Base-by-base conservation (phyloP, 1,140 invertebrate species). In the Temnothorax nylanderi region DNA sequence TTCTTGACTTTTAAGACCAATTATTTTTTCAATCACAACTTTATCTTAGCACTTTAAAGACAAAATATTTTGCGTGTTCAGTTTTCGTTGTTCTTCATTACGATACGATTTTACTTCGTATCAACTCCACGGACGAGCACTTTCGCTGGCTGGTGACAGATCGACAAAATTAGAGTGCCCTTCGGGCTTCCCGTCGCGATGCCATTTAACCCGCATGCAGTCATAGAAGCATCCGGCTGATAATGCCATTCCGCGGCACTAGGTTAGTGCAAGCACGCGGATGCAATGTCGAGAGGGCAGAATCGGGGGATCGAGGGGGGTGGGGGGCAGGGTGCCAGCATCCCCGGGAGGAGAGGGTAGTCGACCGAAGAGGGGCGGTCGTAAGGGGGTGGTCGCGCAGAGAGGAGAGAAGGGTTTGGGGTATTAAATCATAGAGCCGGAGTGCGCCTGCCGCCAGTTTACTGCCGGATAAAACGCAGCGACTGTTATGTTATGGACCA, bases 401-500 rank as follows among this genome's bases (percentile, higher is more conserved):
- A 75, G 60, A 76, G 65, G 85, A 74, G 87, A 74, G 88, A 90
- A 94, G 93, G 93, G 93, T 91, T 92, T 88, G 93, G 91, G 92
- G 95, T 95, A 95, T 95, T 95, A 95, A 95, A 95, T 95, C 94
- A 95, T 95, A 95, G 94, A 94, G 93, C 91, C 92, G 76, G 93
- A 95, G 94, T 92, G 94, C 93, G 93, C 94, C 93, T 94, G 94
- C 94, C 94, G 93, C 94, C 94, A 93, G 94, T 95, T 95, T 95
- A 95, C 95, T 95, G 94, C 94, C 94, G 94, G 94, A 95, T 95
- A 95, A 95, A 95, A 95, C 95, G 94, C 94, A 95, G 94, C 94
- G 94, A 95, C 94, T 95, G 94, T 95, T 95, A 95, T 95, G 94
- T 95, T 95, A 95, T 95, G 94, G 95, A 95, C 95, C 95, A 95